phyloP scores from a whole-genome alignment of 1,140 invertebrate species.

The Heliconius melpomene region DNA sequence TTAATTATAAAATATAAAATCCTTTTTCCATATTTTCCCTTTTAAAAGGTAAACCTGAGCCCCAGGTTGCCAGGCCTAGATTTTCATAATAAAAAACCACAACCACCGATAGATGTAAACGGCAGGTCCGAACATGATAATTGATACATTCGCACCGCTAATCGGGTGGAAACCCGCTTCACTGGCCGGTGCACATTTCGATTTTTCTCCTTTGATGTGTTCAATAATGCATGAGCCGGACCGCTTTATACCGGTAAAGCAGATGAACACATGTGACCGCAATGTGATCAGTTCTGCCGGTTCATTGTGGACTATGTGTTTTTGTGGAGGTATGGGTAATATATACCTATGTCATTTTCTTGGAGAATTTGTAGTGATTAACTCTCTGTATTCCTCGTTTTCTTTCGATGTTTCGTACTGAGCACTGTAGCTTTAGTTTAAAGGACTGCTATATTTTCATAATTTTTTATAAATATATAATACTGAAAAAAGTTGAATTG shows the following conservation, averaged over 20 bases:
- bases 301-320: slow-evolving; percentile 5
- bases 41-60: background rate
- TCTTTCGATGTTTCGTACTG: no score
- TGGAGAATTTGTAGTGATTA: no score
- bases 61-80: background rate
- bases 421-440: no score
- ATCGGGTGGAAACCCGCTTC: slow-evolving; percentile 76
- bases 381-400: no score
- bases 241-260: slow-evolving; percentile 49
- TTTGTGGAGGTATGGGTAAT: background rate
- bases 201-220: slow-evolving; percentile 81
- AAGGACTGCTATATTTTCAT: no score
- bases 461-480: no score
- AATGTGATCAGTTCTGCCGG: slow-evolving; percentile 13
- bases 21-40: background rate
- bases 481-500: no score
- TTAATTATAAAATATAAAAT: slow-evolving; percentile 5
- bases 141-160: slow-evolving; percentile 70
- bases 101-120: slow-evolving; percentile 32
- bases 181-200: slow-evolving; percentile 75
- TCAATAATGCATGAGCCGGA: slow-evolving; percentile 74
- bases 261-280: slow-evolving; percentile 37
- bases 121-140: slow-evolving; percentile 57
- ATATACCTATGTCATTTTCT: no score
- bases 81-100: slow-evolving; percentile 15